Base-by-base conservation (phyloP, 2,113 vertebrate species). In the Indri indri region DNA sequence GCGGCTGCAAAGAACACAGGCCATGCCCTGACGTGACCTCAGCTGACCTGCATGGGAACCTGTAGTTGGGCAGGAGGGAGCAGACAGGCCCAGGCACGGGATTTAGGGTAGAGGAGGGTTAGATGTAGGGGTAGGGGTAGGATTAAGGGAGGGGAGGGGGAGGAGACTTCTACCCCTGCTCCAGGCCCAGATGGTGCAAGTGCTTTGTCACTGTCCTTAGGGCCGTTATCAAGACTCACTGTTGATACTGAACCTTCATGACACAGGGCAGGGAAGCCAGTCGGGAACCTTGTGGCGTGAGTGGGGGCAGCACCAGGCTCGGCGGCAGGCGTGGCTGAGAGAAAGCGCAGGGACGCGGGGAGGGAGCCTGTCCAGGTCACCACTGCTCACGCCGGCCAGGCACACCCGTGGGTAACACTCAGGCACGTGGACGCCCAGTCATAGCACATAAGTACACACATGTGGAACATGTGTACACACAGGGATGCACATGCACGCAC, bases 11-110 rank as follows among this genome's bases (percentile, higher is more conserved):
- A 57, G 50, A 30, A 12, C 57, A 47, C 6, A 8, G 32, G 57
- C 42, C 1, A 0, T 37, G 59, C 30, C 27, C 37, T 22, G 6
- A 11, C 1, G 0, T 40, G 61, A 40, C 30, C 40, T 34, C 4
- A 12, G 2, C 54, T 54, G 54, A 54, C 25, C 82, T 71, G 84
- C 66, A 6, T 45, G 63, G 65, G 50, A 32, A 27, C 84, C 30
- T 2, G 25, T 7, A 2, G 11, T 50, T 3, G 2, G 9, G 34
- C 54, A 57, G 47, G 8, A 13, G 13, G 50, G 63, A 9, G 11
- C 13, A 12, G n/a, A 20, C 20, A 3, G 59, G 73, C 30, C 1
- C 54, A 54, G 18, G 18, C 20, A 16, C 27, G 0, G 0, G 20
- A 14, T 66, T 66, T 66, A 34, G 13, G 63, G 54, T 22, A 34